These are phyloP conservation scores for Drosophila suboccidentalis DNA, from an alignment of 2,888 invertebrate genomes.

Conservation along the genomic window DNA sequence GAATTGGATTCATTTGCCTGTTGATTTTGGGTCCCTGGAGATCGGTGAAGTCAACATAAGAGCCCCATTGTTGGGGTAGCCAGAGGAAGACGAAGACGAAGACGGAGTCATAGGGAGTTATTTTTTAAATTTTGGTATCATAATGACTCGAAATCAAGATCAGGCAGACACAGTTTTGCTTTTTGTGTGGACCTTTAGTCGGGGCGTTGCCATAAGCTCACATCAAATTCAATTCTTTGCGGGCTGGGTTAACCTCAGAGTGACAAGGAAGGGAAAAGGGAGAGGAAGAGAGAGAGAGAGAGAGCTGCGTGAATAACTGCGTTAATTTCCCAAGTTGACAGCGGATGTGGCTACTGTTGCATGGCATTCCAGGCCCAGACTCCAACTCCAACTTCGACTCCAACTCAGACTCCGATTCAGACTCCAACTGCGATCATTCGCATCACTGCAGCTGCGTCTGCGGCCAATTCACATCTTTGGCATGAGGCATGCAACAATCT, in stretches of 20 bases:
- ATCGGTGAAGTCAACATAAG: constrained; percentile 9
- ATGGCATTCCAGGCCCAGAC: constrained; percentile 46
- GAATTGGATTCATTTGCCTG: constrained; percentile 55
- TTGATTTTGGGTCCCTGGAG: constrained; percentile 20
- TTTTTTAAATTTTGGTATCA: constrained; percentile 62
- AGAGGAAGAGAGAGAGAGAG: background rate
- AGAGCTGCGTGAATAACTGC: constrained; percentile 75
- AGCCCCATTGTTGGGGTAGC: background rate
- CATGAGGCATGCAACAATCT: constrained; percentile 54
- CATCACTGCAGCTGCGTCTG: constrained; percentile 13
- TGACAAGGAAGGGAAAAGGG: background rate
- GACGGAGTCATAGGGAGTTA: constrained; percentile 14
- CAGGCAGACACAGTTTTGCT: constrained; percentile 75
- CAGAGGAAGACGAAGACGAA: background rate
- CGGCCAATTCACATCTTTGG: constrained; percentile 20
- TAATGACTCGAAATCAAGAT: constrained; percentile 77
- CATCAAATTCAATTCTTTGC: constrained; percentile 30
- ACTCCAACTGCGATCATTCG: constrained; percentile 35
- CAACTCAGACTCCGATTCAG: background rate
- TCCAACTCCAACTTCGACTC: background rate
- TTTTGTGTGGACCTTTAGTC: constrained; percentile 36
- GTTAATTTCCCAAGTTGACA: constrained; percentile 78
- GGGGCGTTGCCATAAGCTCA: constrained; percentile 47
- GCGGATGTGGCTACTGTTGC: constrained; percentile 78
- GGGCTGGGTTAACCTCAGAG: constrained; percentile 2